Evolutionary conservation across 2,888 invertebrate genomes (phyloP).

Genomic region (Uloborus plumipes): DNA sequence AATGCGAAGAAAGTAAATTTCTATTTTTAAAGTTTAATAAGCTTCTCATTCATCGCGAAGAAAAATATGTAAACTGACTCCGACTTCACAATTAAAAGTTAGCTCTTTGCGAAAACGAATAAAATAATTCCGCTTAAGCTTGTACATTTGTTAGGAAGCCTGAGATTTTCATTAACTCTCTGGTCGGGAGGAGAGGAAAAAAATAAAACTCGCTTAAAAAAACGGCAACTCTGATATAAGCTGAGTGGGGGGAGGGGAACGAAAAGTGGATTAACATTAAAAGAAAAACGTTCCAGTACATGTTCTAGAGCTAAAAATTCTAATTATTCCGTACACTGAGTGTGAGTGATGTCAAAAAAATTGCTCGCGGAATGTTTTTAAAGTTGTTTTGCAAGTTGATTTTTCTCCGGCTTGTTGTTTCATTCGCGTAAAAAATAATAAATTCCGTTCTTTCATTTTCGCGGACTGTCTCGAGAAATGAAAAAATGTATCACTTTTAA

Average conservation of each 20-base stretch:
- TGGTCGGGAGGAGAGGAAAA: slow-evolving; percentile 16
- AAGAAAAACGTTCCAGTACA: slow-evolving; percentile 38
- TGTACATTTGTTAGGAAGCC: slow-evolving; percentile 57
- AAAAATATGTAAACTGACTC: slow-evolving; percentile 42
- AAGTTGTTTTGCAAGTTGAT: slow-evolving; percentile 59
- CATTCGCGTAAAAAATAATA: slow-evolving; percentile 23
- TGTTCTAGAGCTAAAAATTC: slow-evolving; percentile 54
- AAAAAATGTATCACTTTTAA: slow-evolving; percentile 31
- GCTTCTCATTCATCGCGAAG: slow-evolving; percentile 20
- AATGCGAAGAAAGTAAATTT: slow-evolving; percentile 34
- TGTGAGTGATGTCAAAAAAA: slow-evolving; percentile 44
- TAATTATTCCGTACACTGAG: slow-evolving; percentile 54
- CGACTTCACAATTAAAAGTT: slow-evolving; percentile 55
- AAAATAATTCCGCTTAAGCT: slow-evolving; percentile 55
- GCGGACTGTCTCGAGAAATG: neutral
- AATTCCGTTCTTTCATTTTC: neutral
- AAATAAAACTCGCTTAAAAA: slow-evolving; percentile 35
- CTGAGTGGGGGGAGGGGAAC: slow-evolving; percentile 13
- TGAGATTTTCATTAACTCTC: slow-evolving; percentile 60
- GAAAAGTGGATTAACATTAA: slow-evolving; percentile 60
- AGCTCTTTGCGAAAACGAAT: slow-evolving; percentile 42
- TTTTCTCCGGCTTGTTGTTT: slow-evolving; percentile 41
- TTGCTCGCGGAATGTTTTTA: slow-evolving; percentile 51
- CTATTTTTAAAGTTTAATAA: slow-evolving; percentile 36
- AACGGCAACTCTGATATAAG: slow-evolving; percentile 40